Evolutionary conservation across 2,113 vertebrate genomes (phyloP), one percentile per base, ranked within the genome.

Genomic region (Dendropsophus ebraccatus): DNA sequence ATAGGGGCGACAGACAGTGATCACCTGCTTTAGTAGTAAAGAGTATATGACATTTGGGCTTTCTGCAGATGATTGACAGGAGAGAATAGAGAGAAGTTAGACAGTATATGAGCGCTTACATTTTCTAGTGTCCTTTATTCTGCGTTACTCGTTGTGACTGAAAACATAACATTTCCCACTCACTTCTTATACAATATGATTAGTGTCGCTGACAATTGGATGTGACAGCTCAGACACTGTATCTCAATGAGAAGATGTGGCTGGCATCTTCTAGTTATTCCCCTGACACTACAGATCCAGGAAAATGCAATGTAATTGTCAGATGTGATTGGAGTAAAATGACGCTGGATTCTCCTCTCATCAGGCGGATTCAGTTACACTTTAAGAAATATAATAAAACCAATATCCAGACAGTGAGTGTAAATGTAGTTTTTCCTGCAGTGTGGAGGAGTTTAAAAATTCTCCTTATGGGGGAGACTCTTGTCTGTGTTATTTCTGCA

Each of bases 151-250:
- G n/a, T n/a, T n/a, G n/a, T n/a, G n/a, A n/a, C n/a, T n/a, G n/a
- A n/a, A n/a, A n/a, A n/a, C n/a, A 58, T 14, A n/a, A 41, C 76
- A 58, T 78, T 78, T 23, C 21, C 8, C 50, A 13, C 9, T 78
- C 50, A 23, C 19, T 35, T 37, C 54, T 79, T 5, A n/a, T 41
- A 41, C 76, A 60, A 60, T n/a, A n/a, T 79, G 30, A 58, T 79
- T 79, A 79, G 52, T 16, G 76, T n/a, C 12, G 19, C 30, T 79
- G 52, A 60, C 76, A 25, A 79, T 79, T n/a, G 13, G 32, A 12
- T 1, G 11, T 79, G 76, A 54, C 50, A 58, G 50, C 76, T 37
- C 54, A 41, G 76, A 41, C 32, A 5, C 13, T 32, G 4, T 2
- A 6, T 79, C 52, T 79, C 52, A 21, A 37, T 49, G 73, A 7